phyloP scores from a whole-genome alignment of 1,140 invertebrate genomes.

The Cryptotermes secundus region DNA sequence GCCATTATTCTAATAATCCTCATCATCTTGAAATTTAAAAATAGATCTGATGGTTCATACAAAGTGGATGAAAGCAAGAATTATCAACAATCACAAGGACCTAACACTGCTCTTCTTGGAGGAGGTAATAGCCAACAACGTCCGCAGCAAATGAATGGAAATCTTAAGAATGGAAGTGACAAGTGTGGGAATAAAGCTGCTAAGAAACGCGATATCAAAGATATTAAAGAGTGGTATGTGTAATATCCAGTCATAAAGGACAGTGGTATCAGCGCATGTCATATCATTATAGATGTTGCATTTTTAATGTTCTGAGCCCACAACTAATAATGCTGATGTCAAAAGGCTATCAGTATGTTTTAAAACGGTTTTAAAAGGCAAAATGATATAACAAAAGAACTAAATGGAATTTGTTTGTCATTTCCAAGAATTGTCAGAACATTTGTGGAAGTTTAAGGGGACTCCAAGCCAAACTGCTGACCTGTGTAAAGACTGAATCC shows the following conservation, averaged over 20 bases:
- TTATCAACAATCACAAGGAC: constrained; percentile 65
- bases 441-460: not conserved
- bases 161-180: constrained; percentile 45
- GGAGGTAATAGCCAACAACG: constrained; percentile 48
- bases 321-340: not conserved
- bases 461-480: not conserved
- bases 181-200: constrained; percentile 51
- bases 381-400: not conserved
- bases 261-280: not conserved
- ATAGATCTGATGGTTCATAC: constrained; percentile 81
- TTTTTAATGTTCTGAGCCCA: not conserved
- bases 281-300: not conserved
- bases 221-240: constrained; percentile 94
- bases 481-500: not conserved
- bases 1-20: constrained; percentile 88
- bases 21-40: constrained; percentile 86
- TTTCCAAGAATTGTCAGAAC: not conserved
- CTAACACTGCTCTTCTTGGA: constrained; percentile 70
- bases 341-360: not conserved
- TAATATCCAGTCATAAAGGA: constrained; percentile 49
- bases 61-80: constrained; percentile 86
- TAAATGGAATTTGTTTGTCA: not conserved
- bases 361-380: not conserved
- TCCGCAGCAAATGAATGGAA: constrained; percentile 47
- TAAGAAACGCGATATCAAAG: constrained; percentile 78